Evolutionary conservation across 2,113 vertebrate species (phyloP).

Genomic region (Origma solitaria): DNA sequence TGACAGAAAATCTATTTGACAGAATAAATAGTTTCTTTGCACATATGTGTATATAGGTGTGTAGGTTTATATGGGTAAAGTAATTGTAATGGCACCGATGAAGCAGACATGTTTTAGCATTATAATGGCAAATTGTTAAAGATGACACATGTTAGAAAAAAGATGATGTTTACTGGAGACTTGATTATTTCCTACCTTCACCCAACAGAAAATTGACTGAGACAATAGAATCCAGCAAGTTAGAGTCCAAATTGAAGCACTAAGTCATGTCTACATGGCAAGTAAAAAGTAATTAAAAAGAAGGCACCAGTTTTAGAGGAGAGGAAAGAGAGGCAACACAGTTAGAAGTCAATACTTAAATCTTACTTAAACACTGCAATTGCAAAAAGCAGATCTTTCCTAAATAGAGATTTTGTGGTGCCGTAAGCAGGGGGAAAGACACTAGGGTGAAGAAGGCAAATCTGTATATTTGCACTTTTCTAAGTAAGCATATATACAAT

Average conservation of each 20-base stretch:
- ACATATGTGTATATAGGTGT: background rate
- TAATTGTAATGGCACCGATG: background rate
- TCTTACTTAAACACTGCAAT: conserved; percentile 20
- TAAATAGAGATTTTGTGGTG: background rate
- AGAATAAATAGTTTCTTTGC: conserved; percentile 42
- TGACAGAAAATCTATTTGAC: conserved; percentile 66
- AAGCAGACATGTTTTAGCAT: conserved; percentile 23
- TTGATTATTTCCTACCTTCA: conserved; percentile 49
- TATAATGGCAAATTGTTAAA: conserved; percentile 43
- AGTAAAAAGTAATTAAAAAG: conserved; percentile 32
- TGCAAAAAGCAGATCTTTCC: conserved; percentile 27
- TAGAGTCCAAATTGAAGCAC: conserved; percentile 21
- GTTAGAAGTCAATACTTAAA: conserved; percentile 25
- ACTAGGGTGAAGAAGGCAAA: background rate
- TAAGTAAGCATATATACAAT: background rate
- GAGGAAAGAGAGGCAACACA: background rate
- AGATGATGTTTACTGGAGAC: conserved; percentile 16
- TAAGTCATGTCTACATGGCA: background rate
- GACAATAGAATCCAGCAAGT: background rate
- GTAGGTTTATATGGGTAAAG: background rate
- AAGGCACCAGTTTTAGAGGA: background rate
- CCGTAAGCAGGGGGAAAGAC: background rate
- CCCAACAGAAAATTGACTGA: conserved; percentile 47
- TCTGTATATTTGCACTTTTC: background rate
- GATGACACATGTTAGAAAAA: conserved; percentile 29